Conservation (phyloP, 2,888 invertebrate species). For the Dysmachus trigonus region DNA sequence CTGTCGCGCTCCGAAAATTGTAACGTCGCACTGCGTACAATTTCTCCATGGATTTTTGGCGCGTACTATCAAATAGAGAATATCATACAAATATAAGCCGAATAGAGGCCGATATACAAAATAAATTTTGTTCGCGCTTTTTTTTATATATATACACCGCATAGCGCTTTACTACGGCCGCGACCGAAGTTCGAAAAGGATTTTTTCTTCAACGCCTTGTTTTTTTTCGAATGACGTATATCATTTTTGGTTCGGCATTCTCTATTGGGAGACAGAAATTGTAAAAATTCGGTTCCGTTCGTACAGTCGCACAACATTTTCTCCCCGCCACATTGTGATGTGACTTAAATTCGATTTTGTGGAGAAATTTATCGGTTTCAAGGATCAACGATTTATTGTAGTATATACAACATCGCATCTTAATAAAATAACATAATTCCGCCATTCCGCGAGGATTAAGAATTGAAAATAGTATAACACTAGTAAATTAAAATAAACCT, state of each 20-base stretch:
- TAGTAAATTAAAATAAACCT: not conserved
- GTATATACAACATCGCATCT: not conserved
- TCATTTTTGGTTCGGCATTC: not conserved
- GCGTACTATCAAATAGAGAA: constrained; percentile 42
- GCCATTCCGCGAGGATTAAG: not conserved
- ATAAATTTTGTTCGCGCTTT: constrained; percentile 18
- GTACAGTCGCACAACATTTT: constrained; percentile 11
- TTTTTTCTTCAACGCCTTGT: not conserved
- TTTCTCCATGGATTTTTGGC: constrained; percentile 44
- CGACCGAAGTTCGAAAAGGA: not conserved
- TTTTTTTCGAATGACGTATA: constrained; percentile 2
- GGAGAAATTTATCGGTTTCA: constrained; percentile 27
- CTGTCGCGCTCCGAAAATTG: constrained; percentile 42
- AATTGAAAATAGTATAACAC: not conserved
- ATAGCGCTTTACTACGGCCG: not conserved
- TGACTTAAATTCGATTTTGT: not conserved
- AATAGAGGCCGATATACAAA: not conserved
- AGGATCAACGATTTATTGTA: constrained; percentile 20
- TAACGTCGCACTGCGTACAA: constrained; percentile 40
- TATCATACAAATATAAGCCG: constrained; percentile 7
- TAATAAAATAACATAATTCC: not conserved
- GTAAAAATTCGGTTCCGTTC: not conserved
- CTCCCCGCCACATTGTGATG: constrained; percentile 13
- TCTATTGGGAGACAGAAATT: not conserved
- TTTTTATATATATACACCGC: not conserved